Percentiles rank a stretch among this genome's conserved stretches.
phyloP scores from a whole-genome alignment of 2,888 invertebrate species.

The Phalera bucephala region DNA sequence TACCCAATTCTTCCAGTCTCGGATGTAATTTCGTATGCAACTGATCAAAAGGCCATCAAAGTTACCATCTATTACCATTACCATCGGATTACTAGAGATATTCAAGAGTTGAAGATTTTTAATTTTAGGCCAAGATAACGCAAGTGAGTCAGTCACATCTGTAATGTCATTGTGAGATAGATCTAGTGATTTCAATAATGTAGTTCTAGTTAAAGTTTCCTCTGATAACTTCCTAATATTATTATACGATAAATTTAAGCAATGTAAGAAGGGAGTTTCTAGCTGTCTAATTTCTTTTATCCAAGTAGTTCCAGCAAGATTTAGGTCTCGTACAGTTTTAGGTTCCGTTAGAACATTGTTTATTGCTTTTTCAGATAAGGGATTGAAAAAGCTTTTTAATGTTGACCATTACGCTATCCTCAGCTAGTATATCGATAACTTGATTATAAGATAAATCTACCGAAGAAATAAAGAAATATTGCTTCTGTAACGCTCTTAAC shows the following conservation, averaged over 20 bases:
- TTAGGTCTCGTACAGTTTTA: slow-evolving; percentile 91
- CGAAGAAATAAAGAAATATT: slow-evolving; percentile 91
- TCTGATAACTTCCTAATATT: slow-evolving; percentile 86
- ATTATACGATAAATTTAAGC: slow-evolving; percentile 91
- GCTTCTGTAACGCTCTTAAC: slow-evolving; percentile 89
- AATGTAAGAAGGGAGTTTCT: slow-evolving; percentile 93
- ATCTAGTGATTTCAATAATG: slow-evolving; percentile 90
- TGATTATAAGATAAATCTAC: slow-evolving; percentile 91
- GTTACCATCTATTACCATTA: slow-evolving; percentile 88
- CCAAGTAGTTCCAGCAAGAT: slow-evolving; percentile 91
- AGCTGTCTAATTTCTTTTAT: slow-evolving; percentile 86
- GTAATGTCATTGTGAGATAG: slow-evolving; percentile 87
- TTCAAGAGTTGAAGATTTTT: slow-evolving; percentile 89
- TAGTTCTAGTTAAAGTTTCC: slow-evolving; percentile 89
- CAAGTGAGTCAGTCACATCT: slow-evolving; percentile 83
- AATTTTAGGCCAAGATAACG: slow-evolving; percentile 87
- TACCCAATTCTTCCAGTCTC: slow-evolving; percentile 87
- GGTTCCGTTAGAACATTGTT: slow-evolving; percentile 92
- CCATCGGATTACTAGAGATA: slow-evolving; percentile 92
- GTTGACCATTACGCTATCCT: slow-evolving; percentile 93
- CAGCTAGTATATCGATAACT: slow-evolving; percentile 91
- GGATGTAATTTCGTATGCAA: slow-evolving; percentile 91
- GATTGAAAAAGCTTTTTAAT: slow-evolving; percentile 93
- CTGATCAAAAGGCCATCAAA: slow-evolving; percentile 90
- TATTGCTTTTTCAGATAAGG: slow-evolving; percentile 88